Evolutionary conservation across 2,888 invertebrate species (phyloP).

Genomic region (Mythimna pallens): DNA sequence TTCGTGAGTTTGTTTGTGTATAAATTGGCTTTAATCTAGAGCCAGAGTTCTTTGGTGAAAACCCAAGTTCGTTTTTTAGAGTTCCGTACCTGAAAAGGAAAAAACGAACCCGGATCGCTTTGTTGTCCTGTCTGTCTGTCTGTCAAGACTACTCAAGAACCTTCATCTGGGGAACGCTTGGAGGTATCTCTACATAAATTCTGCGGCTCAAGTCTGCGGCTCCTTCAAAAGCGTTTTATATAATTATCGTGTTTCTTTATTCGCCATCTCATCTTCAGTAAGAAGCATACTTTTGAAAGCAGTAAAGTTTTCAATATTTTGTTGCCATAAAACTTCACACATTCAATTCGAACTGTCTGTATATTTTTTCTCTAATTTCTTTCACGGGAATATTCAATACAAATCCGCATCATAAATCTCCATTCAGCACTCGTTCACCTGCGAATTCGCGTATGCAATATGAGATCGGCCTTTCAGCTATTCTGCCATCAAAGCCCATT

Average conservation of each 20-base stretch:
- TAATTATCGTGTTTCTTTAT: neutral
- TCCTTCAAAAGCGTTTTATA: neutral
- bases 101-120: too few species aligned
- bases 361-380: conserved; percentile 31
- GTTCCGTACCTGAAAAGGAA: too few species aligned
- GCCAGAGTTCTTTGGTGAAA: neutral
- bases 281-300: neutral
- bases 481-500: conserved; percentile 69
- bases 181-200: too few species aligned
- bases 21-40: neutral
- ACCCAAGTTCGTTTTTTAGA: too few species aligned
- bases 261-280: neutral
- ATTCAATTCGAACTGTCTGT: conserved; percentile 11
- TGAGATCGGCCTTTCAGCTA: conserved; percentile 56
- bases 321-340: conserved; percentile 16
- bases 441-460: conserved; percentile 56
- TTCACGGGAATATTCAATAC: conserved; percentile 46
- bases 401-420: conserved; percentile 52
- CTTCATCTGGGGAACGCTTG: too few species aligned
- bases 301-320: neutral
- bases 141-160: too few species aligned
- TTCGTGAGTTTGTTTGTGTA: conserved; percentile 12
- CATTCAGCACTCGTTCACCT: conserved; percentile 54
- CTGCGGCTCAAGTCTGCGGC: too few species aligned
- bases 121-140: too few species aligned